A percentile compares a stretch with the other conserved stretches of the same genome.
phyloP scores from a whole-genome alignment of 2,888 invertebrate genomes.

The Leucania comma region DNA sequence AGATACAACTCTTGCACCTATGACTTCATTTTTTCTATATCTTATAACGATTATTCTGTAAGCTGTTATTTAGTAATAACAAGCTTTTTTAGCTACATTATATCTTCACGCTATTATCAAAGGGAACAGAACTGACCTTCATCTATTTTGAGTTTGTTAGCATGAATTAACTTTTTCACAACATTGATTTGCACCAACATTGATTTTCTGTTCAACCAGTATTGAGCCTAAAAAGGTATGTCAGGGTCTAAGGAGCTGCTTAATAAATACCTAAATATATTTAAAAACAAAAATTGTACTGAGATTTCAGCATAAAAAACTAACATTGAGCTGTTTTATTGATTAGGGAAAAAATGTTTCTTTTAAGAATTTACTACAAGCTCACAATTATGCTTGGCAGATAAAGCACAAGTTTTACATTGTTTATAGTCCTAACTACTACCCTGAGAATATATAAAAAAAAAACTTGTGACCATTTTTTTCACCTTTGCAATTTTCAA shows the following conservation, averaged over 20 bases:
- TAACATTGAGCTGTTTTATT: slow-evolving; percentile 1
- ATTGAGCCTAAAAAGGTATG: neutral
- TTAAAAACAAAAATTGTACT: neutral
- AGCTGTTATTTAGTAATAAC: neutral
- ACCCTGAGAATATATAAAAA: neutral
- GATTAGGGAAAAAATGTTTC: no score
- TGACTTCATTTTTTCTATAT: slow-evolving; percentile 3
- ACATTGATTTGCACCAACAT: slow-evolving; percentile 4
- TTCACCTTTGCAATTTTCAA: neutral
- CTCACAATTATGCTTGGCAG: neutral
- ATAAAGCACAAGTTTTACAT: neutral
- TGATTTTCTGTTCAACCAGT: neutral
- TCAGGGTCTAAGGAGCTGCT: neutral
- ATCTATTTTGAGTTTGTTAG: neutral
- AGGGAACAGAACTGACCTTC: slow-evolving; percentile 13
- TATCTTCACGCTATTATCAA: slow-evolving; percentile 24
- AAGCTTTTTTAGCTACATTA: neutral
- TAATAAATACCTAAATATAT: no score
- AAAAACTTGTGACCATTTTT: neutral
- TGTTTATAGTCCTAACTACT: neutral
- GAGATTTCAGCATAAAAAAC: neutral
- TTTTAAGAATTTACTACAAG: neutral
- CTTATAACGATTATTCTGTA: neutral
- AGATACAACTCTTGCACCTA: neutral
- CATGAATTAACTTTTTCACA: neutral